Percentiles rank a stretch among this genome's conserved stretches.
Conservation (phyloP, 2,113 vertebrate genomes). For the Motacilla alba region DNA sequence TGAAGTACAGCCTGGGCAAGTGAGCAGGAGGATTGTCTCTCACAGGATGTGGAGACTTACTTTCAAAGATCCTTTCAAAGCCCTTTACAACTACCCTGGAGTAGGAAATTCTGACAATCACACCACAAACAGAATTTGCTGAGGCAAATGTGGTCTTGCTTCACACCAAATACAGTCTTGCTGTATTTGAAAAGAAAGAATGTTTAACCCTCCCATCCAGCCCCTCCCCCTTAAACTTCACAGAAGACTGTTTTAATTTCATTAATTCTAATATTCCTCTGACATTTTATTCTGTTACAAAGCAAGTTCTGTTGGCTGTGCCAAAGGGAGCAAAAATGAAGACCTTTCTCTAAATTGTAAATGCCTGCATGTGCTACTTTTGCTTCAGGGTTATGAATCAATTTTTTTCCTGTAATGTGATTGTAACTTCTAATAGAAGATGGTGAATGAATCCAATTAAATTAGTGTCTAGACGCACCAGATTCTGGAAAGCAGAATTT, state of each 20-base stretch:
- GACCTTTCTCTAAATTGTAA: not conserved
- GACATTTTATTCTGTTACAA: not conserved
- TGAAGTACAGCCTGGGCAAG: not conserved
- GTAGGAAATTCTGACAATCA: not conserved
- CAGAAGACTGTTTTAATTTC: not conserved
- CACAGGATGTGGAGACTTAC: not conserved
- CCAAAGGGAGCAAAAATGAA: not conserved
- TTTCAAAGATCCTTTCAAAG: not conserved
- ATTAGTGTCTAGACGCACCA: not conserved
- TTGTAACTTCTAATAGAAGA: not conserved
- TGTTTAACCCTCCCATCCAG: accelerated
- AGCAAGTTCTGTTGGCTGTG: not conserved
- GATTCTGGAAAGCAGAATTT: not conserved
- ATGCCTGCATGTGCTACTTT: not conserved
- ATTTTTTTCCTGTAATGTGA: not conserved
- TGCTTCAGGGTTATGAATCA: not conserved
- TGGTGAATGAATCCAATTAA: not conserved
- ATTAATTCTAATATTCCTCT: not conserved
- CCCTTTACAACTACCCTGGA: not conserved
- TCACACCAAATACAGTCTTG: not conserved
- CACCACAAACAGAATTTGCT: not conserved
- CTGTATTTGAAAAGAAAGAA: too few relatives aligned
- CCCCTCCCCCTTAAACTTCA: accelerated
- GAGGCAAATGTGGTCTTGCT: not conserved
- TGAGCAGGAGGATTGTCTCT: not conserved